Evolutionary conservation across 1,140 invertebrate genomes (phyloP).

Genomic region (Phortica variegata): DNA sequence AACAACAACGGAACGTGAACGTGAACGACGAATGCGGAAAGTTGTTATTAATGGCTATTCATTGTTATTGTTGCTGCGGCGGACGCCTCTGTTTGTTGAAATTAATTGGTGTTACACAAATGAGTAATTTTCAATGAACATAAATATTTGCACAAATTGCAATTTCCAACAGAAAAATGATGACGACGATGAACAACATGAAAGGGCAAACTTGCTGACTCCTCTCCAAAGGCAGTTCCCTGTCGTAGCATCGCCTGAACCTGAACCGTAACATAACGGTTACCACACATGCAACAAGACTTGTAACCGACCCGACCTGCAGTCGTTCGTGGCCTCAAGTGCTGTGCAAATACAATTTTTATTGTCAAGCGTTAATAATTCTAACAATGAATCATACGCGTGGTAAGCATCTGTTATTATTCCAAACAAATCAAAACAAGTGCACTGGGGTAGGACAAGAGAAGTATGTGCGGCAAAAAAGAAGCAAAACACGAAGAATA

Average conservation of each 20-base stretch:
- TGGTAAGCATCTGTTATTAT: conserved; percentile 57
- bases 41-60: conserved; percentile 25
- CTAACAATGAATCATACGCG: conserved; percentile 56
- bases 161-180: conserved; percentile 26
- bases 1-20: background rate
- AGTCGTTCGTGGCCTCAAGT: conserved; percentile 27
- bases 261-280: no score
- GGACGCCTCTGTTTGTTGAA: conserved; percentile 50
- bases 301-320: no score
- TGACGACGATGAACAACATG: no score
- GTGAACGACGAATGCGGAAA: conserved; percentile 4
- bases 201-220: no score
- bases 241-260: no score
- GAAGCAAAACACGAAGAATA: background rate
- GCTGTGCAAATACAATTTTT: conserved; percentile 52
- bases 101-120: conserved; percentile 56
- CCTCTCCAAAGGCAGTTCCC: no score
- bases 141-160: conserved; percentile 55
- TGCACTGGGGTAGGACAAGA: conserved; percentile 30
- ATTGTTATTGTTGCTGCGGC: conserved; percentile 14
- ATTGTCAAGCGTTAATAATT: conserved; percentile 57
- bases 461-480: background rate
- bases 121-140: conserved; percentile 55
- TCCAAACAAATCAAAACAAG: conserved; percentile 58
- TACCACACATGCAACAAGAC: no score